Evolutionary conservation across 1,140 invertebrate species (phyloP), one percentile per base, ranked within the genome.

Genomic region (Danaus plexippus): DNA sequence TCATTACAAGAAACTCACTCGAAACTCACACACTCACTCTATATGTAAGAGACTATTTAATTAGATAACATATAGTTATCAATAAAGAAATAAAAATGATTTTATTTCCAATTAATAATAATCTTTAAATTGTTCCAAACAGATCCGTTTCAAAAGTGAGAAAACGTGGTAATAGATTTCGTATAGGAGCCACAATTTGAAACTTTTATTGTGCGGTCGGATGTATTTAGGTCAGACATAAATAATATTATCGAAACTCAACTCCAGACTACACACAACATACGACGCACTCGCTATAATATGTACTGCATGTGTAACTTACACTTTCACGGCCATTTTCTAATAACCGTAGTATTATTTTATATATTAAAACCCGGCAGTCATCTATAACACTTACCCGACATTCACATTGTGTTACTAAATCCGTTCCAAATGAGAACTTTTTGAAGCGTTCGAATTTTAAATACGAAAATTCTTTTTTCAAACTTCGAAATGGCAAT

Each of bases 401-500:
- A 2, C 22, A 32, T 32, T 32, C 22, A 32, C 22, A 32, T 32
- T 32, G 22, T 32, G 22, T 32, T 32, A 32, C 22, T 32, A 32
- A 32, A 32, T 32, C 22, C 22, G 22, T 32, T 32, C 22, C 22
- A 32, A 32, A 32, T 32, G 22, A 32, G 22, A 32, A 32, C 4
- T 32, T 32, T 32, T 32, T 32, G 22, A 32, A 2, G 22, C 22
- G 22, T 32, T 32, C 22, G 22, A 32, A 32, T 32, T 32, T 44
- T 52, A 44, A 51, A 52, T 54, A 54, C 47, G 54, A 41, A 43
- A 49, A 49, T 55, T 47, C 32, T 40, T 59, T 59, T 52, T 59
- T 59, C 40, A 53, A 43, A 53, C 40, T 40, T 53, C 54, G 53
- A 61, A 56, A 61, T 47, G 49, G 59, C 54, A 61, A 61, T 61